These are phyloP conservation scores for Tiliacea aurago DNA, from an alignment of 2,888 invertebrate species.

Conservation along the genomic window DNA sequence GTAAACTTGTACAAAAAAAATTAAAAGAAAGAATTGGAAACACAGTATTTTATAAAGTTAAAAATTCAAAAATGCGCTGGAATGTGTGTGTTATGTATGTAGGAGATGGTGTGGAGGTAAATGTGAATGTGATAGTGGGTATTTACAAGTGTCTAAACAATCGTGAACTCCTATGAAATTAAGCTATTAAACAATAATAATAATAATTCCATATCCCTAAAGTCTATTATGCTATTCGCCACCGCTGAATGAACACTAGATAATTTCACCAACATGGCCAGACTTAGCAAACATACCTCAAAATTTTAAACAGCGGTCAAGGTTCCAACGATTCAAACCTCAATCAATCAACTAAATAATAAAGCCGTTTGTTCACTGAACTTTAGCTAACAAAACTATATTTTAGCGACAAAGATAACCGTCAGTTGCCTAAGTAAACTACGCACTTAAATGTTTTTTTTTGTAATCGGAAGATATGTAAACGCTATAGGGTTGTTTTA, in stretches of 20 bases:
- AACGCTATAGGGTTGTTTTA: slow-evolving; percentile 26
- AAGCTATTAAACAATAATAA: background rate
- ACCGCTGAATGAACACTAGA: background rate
- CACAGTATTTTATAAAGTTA: too few species aligned
- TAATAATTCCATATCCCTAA: background rate
- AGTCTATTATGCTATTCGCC: background rate
- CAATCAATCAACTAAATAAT: slow-evolving; percentile 60
- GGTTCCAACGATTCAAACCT: slow-evolving; percentile 35
- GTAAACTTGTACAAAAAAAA: too few species aligned
- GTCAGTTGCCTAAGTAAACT: slow-evolving; percentile 58
- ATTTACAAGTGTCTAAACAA: background rate
- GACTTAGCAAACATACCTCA: slow-evolving; percentile 12
- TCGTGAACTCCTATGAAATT: too few species aligned
- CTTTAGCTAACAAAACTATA: slow-evolving; percentile 33
- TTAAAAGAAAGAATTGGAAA: too few species aligned
- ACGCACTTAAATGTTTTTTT: slow-evolving; percentile 39
- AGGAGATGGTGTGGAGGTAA: too few species aligned
- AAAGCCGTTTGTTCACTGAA: slow-evolving; percentile 45
- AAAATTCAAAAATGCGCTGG: too few species aligned
- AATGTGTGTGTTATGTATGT: too few species aligned
- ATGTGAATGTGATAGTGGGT: too few species aligned
- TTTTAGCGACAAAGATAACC: slow-evolving; percentile 22
- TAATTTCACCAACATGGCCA: slow-evolving; percentile 14
- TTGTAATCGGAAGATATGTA: slow-evolving; percentile 40
- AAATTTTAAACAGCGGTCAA: slow-evolving; percentile 34